A percentile compares a stretch with the other conserved stretches of the same genome.
phyloP scores from a whole-genome alignment of 1,140 invertebrate genomes.

The Bradynema listronoti region DNA sequence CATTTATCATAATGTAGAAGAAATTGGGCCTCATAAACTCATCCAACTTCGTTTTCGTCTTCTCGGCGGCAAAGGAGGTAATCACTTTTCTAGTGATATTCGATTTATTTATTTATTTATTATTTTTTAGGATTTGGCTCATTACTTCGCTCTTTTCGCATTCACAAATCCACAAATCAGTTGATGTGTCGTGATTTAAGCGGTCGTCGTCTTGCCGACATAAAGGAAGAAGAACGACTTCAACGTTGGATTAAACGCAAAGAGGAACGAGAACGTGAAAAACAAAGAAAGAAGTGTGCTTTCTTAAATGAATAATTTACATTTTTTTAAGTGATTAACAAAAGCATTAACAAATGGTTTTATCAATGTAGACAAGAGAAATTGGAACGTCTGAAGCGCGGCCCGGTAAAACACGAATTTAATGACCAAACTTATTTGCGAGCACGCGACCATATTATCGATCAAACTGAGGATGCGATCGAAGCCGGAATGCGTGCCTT shows the following conservation, averaged over 20 bases:
- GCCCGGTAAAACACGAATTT: conserved; percentile 34
- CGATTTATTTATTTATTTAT: not conserved
- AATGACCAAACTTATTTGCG: conserved; percentile 39
- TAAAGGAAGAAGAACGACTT: conserved; percentile 47
- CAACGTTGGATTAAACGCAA: conserved; percentile 39
- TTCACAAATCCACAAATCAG: conserved; percentile 40
- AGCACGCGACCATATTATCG: conserved; percentile 32
- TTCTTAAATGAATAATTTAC: conserved; percentile 11
- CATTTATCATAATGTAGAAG: conserved; percentile 14
- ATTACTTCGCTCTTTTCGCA: conserved; percentile 37
- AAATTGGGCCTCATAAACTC: conserved; percentile 18
- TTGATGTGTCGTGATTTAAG: conserved; percentile 40
- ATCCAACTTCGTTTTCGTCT: conserved; percentile 31
- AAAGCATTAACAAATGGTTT: not conserved
- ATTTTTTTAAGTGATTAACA: not conserved
- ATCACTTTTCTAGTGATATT: not conserved
- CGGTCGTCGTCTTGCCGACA: conserved; percentile 41
- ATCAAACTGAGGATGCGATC: conserved; percentile 23
- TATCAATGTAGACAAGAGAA: conserved; percentile 38
- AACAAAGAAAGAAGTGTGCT: conserved; percentile 35
- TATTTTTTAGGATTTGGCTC: conserved; percentile 37
- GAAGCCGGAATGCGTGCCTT: conserved; percentile 16
- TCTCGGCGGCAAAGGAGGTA: conserved; percentile 32
- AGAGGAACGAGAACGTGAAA: conserved; percentile 36
- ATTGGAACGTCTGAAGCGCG: conserved; percentile 37